Conservation (phyloP, 2,888 invertebrate genomes). For the Chrysodeixis includens region DNA sequence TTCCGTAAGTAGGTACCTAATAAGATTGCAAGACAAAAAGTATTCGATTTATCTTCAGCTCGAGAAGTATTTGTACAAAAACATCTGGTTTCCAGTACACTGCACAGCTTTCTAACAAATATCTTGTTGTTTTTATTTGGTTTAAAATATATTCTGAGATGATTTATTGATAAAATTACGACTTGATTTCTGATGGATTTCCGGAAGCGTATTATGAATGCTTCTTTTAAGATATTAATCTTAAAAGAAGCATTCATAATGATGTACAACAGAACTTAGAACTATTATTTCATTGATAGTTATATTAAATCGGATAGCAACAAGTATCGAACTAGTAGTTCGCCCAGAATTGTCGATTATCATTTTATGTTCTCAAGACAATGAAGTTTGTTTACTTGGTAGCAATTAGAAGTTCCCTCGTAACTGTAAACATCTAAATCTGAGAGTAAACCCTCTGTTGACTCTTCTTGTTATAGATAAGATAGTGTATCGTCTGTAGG, state of each 20-base stretch:
- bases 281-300: too few species aligned
- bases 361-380: neutral
- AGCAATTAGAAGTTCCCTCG: neutral
- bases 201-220: too few species aligned
- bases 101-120: slow-evolving; percentile 24
- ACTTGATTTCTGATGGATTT: too few species aligned
- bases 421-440: neutral
- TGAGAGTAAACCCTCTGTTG: neutral
- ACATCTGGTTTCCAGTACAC: slow-evolving; percentile 34
- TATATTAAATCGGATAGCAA: slow-evolving; percentile 16
- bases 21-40: slow-evolving; percentile 41
- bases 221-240: too few species aligned
- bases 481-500: neutral
- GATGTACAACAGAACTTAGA: too few species aligned
- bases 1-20: slow-evolving; percentile 21
- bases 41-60: slow-evolving; percentile 28
- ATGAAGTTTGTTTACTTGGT: slow-evolving; percentile 1
- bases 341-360: neutral
- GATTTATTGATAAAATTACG: neutral
- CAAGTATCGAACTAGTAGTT: slow-evolving; percentile 16
- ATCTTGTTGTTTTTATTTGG: slow-evolving; percentile 17
- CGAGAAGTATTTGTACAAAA: slow-evolving; percentile 37
- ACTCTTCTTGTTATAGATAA: neutral
- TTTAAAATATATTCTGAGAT: slow-evolving; percentile 4
- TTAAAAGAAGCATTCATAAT: too few species aligned